Conservation (phyloP, 1,140 invertebrate species). For the Zaprionus nigranus region DNA sequence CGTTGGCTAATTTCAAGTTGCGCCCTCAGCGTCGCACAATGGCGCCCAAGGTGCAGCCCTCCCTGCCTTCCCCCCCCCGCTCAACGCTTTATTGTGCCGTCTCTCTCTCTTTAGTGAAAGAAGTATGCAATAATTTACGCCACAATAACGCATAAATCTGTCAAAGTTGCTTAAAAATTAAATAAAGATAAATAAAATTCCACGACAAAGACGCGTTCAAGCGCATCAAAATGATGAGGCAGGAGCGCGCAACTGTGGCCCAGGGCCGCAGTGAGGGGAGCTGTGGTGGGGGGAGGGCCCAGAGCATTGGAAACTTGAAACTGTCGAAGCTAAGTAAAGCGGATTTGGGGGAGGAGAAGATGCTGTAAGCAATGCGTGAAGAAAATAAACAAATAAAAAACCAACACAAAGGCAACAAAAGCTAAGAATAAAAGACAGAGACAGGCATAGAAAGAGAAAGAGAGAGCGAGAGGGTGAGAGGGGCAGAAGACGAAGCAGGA, state of each 20-base stretch:
- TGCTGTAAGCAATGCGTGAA: constrained; percentile 33
- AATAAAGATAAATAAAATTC: constrained; percentile 75
- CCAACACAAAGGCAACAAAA: constrained; percentile 29
- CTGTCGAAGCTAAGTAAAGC: constrained; percentile 23
- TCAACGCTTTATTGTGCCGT: not conserved
- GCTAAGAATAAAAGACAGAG: not conserved
- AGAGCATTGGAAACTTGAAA: constrained; percentile 31
- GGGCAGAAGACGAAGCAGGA: constrained; percentile 6
- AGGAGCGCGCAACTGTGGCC: not conserved
- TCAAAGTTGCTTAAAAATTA: constrained; percentile 76
- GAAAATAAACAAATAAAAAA: constrained; percentile 63
- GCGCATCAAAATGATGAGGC: constrained; percentile 50
- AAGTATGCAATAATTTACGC: constrained; percentile 72
- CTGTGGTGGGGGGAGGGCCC: too few species aligned
- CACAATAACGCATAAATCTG: constrained; percentile 74
- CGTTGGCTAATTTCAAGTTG: constrained; percentile 66
- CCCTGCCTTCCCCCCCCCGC: not conserved
- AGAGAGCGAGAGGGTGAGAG: not conserved
- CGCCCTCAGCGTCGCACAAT: constrained; percentile 32
- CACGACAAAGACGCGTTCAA: constrained; percentile 61
- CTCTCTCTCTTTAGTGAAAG: constrained; percentile 18
- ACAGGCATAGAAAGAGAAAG: not conserved
- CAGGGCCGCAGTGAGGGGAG: not conserved
- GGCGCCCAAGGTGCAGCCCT: constrained; percentile 17
- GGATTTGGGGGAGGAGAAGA: not conserved